A percentile compares a stretch with the other conserved stretches of the same genome.
Conservation (phyloP, 2,888 invertebrate genomes). For the Lithophane socia region DNA sequence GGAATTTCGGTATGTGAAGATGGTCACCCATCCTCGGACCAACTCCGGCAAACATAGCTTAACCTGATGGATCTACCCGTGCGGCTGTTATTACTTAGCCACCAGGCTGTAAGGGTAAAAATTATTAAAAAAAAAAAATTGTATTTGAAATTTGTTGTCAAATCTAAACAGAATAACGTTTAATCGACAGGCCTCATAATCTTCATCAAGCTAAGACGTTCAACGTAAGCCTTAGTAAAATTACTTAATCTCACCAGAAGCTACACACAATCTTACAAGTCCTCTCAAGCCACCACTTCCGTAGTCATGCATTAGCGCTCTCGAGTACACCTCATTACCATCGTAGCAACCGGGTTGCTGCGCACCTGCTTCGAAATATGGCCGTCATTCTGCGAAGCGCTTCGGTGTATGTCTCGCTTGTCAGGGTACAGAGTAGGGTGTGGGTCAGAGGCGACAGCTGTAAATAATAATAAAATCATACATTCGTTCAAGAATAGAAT, state of each 20-base stretch:
- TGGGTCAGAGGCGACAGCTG: conserved; percentile 1
- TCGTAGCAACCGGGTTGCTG: conserved; percentile 29
- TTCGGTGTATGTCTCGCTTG: conserved; percentile 39
- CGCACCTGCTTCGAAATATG: conserved; percentile 60
- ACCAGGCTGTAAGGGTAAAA: too few species aligned
- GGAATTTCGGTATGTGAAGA: too few species aligned
- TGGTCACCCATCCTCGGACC: too few species aligned
- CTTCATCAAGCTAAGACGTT: neutral
- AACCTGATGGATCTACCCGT: too few species aligned
- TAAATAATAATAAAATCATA: too few species aligned
- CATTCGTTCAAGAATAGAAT: neutral
- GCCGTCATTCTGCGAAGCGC: conserved; percentile 48
- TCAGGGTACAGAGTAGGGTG: conserved; percentile 27
- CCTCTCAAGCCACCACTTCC: conserved; percentile 33
- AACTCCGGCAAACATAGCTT: too few species aligned
- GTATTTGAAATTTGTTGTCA: neutral
- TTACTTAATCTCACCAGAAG: conserved; percentile 17
- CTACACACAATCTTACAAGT: conserved; percentile 15
- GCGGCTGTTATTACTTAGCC: too few species aligned
- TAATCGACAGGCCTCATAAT: neutral
- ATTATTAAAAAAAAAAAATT: too few species aligned
- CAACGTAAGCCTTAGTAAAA: conserved; percentile 7
- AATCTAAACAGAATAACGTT: neutral
- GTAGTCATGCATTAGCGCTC: conserved; percentile 51
- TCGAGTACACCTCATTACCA: conserved; percentile 61